These are phyloP conservation scores for Melanostigma gelatinosum DNA, from an alignment of 2,113 vertebrate genomes.

Conservation along the genomic window DNA sequence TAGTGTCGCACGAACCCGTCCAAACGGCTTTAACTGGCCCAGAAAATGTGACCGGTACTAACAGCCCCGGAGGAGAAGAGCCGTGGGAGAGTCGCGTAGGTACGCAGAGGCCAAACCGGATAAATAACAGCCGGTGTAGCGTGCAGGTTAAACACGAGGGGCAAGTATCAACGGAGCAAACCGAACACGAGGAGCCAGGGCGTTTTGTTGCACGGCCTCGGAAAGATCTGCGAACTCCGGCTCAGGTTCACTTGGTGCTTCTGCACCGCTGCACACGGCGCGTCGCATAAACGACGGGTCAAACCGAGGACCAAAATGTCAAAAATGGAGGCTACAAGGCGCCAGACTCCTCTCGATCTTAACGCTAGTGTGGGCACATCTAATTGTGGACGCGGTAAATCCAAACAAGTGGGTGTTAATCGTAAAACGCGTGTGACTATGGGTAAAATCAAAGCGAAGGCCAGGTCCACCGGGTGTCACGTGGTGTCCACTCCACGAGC, in stretches of 20 bases:
- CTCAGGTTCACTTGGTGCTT: too few species aligned
- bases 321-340: background rate
- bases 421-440: background rate
- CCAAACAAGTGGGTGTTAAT: accelerated
- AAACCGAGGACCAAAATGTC: background rate
- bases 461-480: background rate
- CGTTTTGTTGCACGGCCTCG: too few species aligned
- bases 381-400: too few species aligned
- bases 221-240: too few species aligned
- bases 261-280: too few species aligned
- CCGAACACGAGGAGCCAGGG: background rate
- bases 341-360: accelerated
- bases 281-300: too few species aligned
- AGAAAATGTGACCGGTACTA: background rate
- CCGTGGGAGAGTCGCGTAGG: background rate
- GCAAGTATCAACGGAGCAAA: constrained; percentile 16
- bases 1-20: background rate
- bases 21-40: background rate
- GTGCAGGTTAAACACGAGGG: background rate
- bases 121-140: too few species aligned
- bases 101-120: background rate
- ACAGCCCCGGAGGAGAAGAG: too few species aligned
- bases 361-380: too few species aligned
- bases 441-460: background rate
- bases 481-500: background rate